Evolutionary conservation across 2,113 vertebrate genomes (phyloP), one percentile per base, ranked within the genome.

Genomic region (Onychostruthus taczanowskii): DNA sequence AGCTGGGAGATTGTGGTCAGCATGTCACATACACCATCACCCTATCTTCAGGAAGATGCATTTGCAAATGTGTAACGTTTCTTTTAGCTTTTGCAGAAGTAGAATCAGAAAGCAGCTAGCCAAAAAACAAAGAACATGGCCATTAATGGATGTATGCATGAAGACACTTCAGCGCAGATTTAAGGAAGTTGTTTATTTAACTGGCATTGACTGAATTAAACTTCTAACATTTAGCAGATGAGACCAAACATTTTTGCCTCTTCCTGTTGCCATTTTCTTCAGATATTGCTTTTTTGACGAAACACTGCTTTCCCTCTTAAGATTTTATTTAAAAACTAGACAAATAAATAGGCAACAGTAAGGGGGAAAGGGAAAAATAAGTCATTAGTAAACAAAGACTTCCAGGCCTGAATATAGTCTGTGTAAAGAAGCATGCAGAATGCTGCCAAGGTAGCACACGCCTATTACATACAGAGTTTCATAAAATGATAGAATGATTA

Each of bases 51-150:
- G 93, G 93, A 97, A 96, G 94, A 96, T 95, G 86, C 91, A 95
- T 89, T 82, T 96, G 93, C 81, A 97, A 96, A 81, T 43, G 76
- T 46, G 86, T 94, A 96, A 94, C 50, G 74, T 94, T 97, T 97
- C 88, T 92, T 94, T 92, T 53, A 95, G 89, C 44, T 95, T 97
- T 96, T 97, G 96, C 93, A 96, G 96, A 97, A 97, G 96, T 96
- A 92, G 33, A 96, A 67, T 88, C 16, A 96, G 94, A 96, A 95
- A 94, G 86, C 79, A 95, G 66, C 47, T 81, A 93, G 41, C 79
- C 95, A 91, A 95, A 94, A 76, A 67, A 63, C 72, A 84, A 84
- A 92, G 47, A 82, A 44, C 24, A 21, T 11, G 31, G 73, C 84
- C 90, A 94, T 49, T 90, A 90, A 74, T 69, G 68, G 52, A 86